Conservation (phyloP, 1,140 invertebrate species). For the Euura lappo region DNA sequence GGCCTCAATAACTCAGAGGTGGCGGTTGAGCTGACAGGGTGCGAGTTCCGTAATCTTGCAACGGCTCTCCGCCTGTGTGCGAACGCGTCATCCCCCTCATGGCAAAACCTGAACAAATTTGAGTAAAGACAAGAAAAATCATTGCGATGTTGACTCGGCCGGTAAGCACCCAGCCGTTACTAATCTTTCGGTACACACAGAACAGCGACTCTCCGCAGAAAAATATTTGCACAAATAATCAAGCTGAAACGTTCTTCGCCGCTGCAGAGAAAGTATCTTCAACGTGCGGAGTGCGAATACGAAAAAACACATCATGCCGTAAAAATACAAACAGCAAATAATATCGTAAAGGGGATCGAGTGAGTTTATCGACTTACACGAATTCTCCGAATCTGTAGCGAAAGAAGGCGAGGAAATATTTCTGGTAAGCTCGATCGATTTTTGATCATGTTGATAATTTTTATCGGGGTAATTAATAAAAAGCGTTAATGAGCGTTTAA, state of each 20-base stretch:
- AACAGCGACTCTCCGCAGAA: too few relatives aligned
- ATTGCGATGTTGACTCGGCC: too few relatives aligned
- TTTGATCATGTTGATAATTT: background rate
- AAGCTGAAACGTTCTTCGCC: too few relatives aligned
- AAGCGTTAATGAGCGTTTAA: constrained; percentile 42
- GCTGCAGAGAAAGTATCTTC: too few relatives aligned
- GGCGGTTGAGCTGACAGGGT: constrained; percentile 44
- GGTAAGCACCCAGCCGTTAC: too few relatives aligned
- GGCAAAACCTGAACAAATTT: constrained; percentile 60
- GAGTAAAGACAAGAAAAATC: background rate
- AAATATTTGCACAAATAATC: too few relatives aligned
- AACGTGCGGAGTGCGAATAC: too few relatives aligned
- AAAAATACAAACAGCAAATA: background rate
- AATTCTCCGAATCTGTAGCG: background rate
- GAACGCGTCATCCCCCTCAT: constrained; percentile 61
- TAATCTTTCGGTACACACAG: too few relatives aligned
- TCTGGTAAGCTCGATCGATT: constrained; percentile 4
- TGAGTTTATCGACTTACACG: background rate
- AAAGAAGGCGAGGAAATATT: constrained; percentile 7
- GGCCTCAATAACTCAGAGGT: constrained; percentile 46
- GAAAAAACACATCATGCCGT: too few relatives aligned
- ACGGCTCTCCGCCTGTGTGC: constrained; percentile 61
- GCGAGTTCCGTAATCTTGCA: constrained; percentile 64
- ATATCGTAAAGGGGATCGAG: background rate
- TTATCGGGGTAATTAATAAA: constrained; percentile 3